These are phyloP conservation scores for Paragorgia papillata DNA, from an alignment of 92 coral and sea anemone genomes.

Conservation along the genomic window DNA sequence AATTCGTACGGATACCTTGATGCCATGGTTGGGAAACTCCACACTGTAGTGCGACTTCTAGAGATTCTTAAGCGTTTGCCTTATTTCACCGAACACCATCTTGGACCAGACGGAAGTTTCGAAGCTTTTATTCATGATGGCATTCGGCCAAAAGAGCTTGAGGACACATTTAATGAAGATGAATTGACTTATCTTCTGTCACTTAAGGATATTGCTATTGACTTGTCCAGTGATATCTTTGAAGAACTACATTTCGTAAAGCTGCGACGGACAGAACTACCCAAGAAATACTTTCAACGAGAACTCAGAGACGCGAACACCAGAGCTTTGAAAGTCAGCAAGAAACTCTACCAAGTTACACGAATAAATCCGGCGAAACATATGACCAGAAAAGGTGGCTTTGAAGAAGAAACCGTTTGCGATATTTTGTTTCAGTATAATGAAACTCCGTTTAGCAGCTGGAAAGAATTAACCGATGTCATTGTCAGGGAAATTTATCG, in stretches of 20 bases:
- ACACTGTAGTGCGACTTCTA: neutral
- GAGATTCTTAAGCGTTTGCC: constrained; percentile 14
- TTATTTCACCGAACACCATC: neutral
- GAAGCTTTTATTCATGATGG: neutral
- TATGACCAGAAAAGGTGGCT: neutral
- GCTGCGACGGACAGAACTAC: neutral
- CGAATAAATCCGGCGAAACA: neutral
- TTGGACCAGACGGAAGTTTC: constrained; percentile 18
- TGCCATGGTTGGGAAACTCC: constrained; percentile 35
- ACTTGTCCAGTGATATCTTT: neutral
- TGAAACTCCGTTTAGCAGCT: constrained; percentile 23
- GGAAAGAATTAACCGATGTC: neutral
- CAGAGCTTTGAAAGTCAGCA: neutral
- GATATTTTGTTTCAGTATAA: constrained; percentile 18
- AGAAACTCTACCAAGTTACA: constrained; percentile 25
- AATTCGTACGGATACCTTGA: constrained; percentile 18
- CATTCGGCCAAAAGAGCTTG: neutral
- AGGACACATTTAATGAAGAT: neutral
- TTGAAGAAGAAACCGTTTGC: constrained; percentile 3
- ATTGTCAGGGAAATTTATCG: neutral
- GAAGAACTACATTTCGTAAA: neutral
- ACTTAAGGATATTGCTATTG: neutral
- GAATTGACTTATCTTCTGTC: neutral
- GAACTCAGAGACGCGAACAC: constrained; percentile 1
- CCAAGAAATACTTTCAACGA: neutral